phyloP scores from a whole-genome alignment of 30 jellyfish, hydroid and myxozoan species.

The Aurelia sp. region DNA sequence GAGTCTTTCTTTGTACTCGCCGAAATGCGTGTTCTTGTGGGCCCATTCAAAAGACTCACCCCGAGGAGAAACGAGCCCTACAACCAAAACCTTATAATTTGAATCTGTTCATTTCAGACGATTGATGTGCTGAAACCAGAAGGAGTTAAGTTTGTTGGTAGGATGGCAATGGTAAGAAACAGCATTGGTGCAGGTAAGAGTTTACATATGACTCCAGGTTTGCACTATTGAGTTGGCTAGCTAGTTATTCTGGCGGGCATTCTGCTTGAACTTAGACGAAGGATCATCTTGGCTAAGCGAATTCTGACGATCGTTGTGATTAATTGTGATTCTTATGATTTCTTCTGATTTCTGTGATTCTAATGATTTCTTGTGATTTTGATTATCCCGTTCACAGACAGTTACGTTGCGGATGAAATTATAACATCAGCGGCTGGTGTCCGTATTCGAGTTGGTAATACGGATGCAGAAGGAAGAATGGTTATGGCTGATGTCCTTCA shows the following conservation, averaged over 20 bases:
- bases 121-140: conserved; percentile 72
- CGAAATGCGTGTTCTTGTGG: too few relatives aligned
- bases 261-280: too few relatives aligned
- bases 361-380: too few relatives aligned
- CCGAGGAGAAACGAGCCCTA: too few relatives aligned
- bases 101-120: conserved; percentile 43
- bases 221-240: too few relatives aligned
- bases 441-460: conserved; percentile 95
- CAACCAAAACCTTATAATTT: too few relatives aligned
- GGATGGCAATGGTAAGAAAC: conserved; percentile 96
- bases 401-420: conserved; percentile 97
- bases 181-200: conserved; percentile 93
- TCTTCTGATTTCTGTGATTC: background rate
- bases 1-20: too few relatives aligned
- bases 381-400: conserved; percentile 38
- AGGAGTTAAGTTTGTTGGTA: conserved; percentile 85
- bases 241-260: too few relatives aligned
- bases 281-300: too few relatives aligned
- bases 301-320: background rate
- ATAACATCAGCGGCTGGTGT: conserved; percentile 97
- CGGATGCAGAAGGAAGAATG: conserved; percentile 99
- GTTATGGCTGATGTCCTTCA: conserved; percentile 96
- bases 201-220: too few relatives aligned
- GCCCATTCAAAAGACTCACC: too few relatives aligned
- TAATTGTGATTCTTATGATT: too few relatives aligned